A percentile compares a stretch with the other conserved stretches of the same genome.
These are phyloP conservation scores for Hapalemur alaotrensis DNA, from an alignment of 2,797 vertebrate species.

Conservation along the genomic window DNA sequence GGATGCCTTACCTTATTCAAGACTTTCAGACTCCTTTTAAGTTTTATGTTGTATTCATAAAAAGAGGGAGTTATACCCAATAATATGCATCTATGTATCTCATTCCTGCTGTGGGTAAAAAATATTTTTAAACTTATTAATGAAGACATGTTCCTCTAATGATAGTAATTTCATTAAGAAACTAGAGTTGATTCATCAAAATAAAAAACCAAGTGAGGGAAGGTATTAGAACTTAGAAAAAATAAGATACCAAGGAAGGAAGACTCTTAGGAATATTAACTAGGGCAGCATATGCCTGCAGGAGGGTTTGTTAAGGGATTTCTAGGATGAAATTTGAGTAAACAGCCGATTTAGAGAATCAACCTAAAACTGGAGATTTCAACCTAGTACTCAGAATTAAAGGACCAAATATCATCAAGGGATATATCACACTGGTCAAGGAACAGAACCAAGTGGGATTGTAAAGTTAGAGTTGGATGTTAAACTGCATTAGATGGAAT, in stretches of 20 bases:
- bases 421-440: neutral
- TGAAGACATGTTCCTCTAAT: slow-evolving; percentile 11
- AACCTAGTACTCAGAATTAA: neutral
- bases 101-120: neutral
- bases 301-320: neutral
- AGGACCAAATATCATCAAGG: neutral
- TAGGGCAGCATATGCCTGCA: neutral
- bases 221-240: neutral
- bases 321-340: neutral
- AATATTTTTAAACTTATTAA: neutral
- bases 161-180: neutral
- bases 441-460: neutral
- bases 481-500: neutral
- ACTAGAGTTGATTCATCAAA: neutral
- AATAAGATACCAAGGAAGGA: neutral
- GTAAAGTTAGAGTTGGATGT: neutral
- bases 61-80: neutral
- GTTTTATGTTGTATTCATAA: neutral
- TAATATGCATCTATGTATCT: neutral
- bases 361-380: neutral
- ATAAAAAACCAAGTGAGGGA: neutral
- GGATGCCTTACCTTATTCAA: neutral
- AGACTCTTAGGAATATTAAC: neutral
- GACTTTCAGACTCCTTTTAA: neutral
- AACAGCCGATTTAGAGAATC: neutral